phyloP scores from a whole-genome alignment of 2,888 invertebrate genomes.

The Acanthosepion lycidas region DNA sequence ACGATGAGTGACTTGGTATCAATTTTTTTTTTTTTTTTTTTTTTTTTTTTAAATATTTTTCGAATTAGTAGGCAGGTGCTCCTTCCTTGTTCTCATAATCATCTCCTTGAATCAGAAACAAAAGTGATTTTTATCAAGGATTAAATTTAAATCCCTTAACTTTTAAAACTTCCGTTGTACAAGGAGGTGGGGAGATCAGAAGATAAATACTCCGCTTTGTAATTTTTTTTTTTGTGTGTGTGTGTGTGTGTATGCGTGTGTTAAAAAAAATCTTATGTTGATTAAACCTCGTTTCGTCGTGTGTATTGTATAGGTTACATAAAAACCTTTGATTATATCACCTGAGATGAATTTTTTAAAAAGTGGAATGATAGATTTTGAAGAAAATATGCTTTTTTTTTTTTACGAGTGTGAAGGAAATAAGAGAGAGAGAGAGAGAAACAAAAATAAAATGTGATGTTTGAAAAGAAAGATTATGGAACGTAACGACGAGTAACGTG shows the following conservation, averaged over 20 bases:
- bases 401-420: neutral
- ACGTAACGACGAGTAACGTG: neutral
- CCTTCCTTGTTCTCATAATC: conserved; percentile 52
- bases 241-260: neutral
- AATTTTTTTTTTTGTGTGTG: neutral
- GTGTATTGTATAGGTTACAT: too few relatives aligned
- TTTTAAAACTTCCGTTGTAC: conserved; percentile 11
- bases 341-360: neutral
- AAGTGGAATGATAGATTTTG: neutral
- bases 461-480: neutral
- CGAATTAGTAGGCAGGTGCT: conserved; percentile 55
- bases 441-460: neutral
- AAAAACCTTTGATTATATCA: neutral
- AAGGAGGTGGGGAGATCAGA: conserved; percentile 46
- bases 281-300: neutral
- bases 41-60: neutral
- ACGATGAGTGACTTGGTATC: too few relatives aligned
- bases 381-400: neutral
- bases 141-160: neutral
- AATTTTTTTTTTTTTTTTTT: neutral
- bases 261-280: neutral
- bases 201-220: neutral
- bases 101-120: conserved; percentile 48
- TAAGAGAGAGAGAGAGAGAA: neutral
- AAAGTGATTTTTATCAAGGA: conserved; percentile 53